A percentile compares a stretch with the other conserved stretches of the same genome.
Conservation (phyloP, 2,113 vertebrate species). For the Oreocharis arfaki region DNA sequence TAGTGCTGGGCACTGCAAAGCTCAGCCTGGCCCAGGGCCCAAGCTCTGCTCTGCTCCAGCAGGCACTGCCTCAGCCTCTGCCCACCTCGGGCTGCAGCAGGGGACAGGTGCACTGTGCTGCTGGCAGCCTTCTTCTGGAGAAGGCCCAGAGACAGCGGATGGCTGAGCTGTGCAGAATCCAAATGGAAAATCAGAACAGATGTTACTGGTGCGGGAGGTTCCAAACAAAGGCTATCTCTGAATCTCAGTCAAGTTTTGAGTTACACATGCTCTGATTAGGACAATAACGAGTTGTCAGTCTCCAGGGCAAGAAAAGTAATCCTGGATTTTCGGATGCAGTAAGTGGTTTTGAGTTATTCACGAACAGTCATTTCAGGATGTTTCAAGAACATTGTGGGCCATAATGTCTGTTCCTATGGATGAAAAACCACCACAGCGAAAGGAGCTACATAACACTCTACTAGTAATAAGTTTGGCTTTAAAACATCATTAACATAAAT, state of each 20-base stretch:
- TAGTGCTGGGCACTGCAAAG: background rate
- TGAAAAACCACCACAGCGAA: background rate
- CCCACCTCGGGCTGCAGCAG: background rate
- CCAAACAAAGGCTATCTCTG: background rate
- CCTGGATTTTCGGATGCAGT: background rate
- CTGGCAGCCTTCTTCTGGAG: background rate
- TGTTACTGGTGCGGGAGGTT: background rate
- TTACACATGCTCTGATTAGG: background rate
- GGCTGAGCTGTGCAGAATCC: background rate
- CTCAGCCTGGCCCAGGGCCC: background rate
- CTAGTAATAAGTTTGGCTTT: background rate
- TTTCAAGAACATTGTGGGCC: background rate
- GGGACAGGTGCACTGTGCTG: background rate
- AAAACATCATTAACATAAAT: background rate
- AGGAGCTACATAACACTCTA: background rate
- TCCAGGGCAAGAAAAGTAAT: background rate
- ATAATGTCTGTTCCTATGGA: background rate
- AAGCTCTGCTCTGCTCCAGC: background rate
- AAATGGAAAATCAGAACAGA: background rate
- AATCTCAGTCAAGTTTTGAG: background rate
- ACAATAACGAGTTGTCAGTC: background rate
- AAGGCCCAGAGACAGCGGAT: background rate
- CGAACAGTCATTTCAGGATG: background rate
- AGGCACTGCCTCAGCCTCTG: background rate
- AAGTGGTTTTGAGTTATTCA: background rate